A percentile compares a stretch with the other conserved stretches of the same genome.
Evolutionary conservation across 2,113 vertebrate genomes (phyloP).

Genomic region (Emydocephalus ijimae): DNA sequence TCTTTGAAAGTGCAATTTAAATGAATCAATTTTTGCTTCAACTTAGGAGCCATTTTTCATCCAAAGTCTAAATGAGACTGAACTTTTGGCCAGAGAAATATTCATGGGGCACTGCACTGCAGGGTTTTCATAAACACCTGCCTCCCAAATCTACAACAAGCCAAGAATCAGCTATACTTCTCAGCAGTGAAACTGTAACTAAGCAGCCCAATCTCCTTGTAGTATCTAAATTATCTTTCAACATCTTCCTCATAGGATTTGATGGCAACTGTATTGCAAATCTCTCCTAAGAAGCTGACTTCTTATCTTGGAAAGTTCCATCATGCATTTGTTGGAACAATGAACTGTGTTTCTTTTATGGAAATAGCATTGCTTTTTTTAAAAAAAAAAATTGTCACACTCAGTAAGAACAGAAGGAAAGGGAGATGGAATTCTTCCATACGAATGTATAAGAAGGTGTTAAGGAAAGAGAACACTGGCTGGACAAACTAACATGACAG

Average conservation of each 20-base stretch:
- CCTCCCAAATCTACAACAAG: not conserved
- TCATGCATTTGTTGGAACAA: not conserved
- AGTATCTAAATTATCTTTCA: not conserved
- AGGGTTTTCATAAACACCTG: not conserved
- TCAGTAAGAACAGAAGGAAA: not conserved
- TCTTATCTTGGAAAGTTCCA: not conserved
- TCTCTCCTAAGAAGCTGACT: not conserved
- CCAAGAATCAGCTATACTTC: not conserved
- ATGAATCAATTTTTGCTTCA: not conserved
- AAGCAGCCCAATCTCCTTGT: not conserved
- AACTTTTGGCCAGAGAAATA: not conserved
- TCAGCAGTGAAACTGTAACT: not conserved
- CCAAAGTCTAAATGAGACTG: not conserved
- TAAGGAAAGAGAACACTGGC: not conserved
- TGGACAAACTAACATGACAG: not conserved
- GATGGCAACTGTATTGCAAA: not conserved
- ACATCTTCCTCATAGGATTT: not conserved
- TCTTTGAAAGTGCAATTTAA: not conserved
- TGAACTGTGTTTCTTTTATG: not conserved
- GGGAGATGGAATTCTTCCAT: not conserved
- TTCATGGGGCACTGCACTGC: not conserved
- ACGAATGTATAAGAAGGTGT: not conserved
- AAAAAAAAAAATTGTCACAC: not conserved
- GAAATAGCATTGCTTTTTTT: not conserved
- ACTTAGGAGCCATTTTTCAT: not conserved